Base-by-base conservation (phyloP, 2,113 vertebrate species). In the Alligator sinensis region DNA sequence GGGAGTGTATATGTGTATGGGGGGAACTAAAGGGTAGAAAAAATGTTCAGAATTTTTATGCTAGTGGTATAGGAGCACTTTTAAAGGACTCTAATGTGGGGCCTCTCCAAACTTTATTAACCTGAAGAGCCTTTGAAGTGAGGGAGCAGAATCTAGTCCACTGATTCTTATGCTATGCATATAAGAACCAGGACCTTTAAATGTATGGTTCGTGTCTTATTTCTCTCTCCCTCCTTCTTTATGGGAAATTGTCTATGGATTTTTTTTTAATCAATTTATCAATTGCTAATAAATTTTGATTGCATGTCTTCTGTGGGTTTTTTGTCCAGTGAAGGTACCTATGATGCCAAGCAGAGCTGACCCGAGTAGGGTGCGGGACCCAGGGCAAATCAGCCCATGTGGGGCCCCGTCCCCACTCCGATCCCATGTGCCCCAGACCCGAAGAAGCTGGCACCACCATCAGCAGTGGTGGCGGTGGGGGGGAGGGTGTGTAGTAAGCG, bases 181-280 rank as follows among this genome's bases (percentile, higher is more conserved):
- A 68, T 68, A 68, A 68, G n/a, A 47, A 47, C 47, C 9, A 47
- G 47, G 19, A 18, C 30, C n/a, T 68, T 68, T 68, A 9, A 68
- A 68, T 68, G 55, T 27, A 63, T 55, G 54, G 77, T 76, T 9
- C 9, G 88, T 88, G 17, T 84, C n/a, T n/a, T 83, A 30, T 10
- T 57, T 81, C 5, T 18, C 27, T 85, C 18, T 47, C 19, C 2
- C 68, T 91, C 80, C 61, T 6, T 64, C 38, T 16, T 25, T 10
- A 4, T 21, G 17, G 25, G 19, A 74, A 59, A 22, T 81, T 17
- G 22, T 77, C 81, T 2, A 77, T 54, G 9, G 2, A 15, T 78
- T 72, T 38, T 11, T 57, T 3, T 2, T 27, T 58, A 3, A 5
- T 1, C 1, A 25, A 8, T 47, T 9, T 47, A 47, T 47, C 47